Base-by-base conservation (phyloP, 2,797 vertebrate species). In the Poeciliopsis presidionis region DNA sequence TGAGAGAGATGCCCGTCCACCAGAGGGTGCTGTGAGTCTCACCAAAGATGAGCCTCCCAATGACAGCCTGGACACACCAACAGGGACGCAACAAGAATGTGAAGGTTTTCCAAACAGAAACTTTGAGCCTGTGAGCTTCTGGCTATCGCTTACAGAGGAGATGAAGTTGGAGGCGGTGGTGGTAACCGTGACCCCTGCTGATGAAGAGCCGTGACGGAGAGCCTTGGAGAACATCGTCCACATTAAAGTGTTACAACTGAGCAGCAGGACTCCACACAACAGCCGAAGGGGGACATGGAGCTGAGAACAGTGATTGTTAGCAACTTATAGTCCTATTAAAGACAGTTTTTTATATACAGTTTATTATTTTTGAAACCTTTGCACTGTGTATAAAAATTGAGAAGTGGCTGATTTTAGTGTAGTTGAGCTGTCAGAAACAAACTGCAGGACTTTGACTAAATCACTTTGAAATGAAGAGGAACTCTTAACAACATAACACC, bases 201-300 rank as follows among this genome's bases (percentile, higher is more conserved):
- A 98, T 51, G 97, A 98, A 59, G 96, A 96, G 72, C 96, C 97
- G 87, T 96, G 95, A 20, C 95, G 93, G 73, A 99, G 96, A 41
- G 97, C 97, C 84, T 97, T 98, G 76, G 97, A 96, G 86, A 99
- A 99, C 91, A 97, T 95, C 0, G 95, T 97, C 98, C 98, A 99
- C 97, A 99, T 99, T 84, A 97, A 85, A 0, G 96, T 93, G 7
- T 98, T 98, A 85, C 96, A 97, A 3, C 77, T 73, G 0, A 98
- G 92, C 78, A 97, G 95, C 87, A 97, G 76, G 18, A 90, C 82
- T 4, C 94, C 81, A 9, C 96, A 97, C 45, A 95, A 45, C 47
- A 96, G 9, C 39, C 96, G 94, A 45, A 97, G 85, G n/a, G 96
- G 92, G 72, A 96, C 3, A 25, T 95, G 92, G 47, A 97, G 92